These are phyloP conservation scores for Penaeus chinensis DNA, from an alignment of 1,140 invertebrate species.

Conservation along the genomic window DNA sequence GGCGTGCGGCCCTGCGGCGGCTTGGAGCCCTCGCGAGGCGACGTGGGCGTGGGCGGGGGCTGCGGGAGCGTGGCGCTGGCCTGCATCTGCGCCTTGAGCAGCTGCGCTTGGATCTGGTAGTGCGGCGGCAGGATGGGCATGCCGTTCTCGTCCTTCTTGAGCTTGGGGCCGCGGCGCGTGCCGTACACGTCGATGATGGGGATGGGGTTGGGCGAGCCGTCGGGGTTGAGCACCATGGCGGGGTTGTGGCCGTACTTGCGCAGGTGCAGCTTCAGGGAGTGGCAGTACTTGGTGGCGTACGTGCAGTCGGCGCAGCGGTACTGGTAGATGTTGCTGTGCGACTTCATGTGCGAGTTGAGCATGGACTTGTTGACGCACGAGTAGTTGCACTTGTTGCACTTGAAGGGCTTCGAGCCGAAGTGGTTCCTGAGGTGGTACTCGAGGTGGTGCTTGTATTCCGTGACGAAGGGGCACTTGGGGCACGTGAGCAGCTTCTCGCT, in stretches of 20 bases:
- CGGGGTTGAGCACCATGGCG: conserved; percentile 85
- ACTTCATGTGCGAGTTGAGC: conserved; percentile 98
- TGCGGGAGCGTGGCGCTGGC: conserved; percentile 67
- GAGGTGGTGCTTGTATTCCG: conserved; percentile 98
- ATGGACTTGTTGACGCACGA: conserved; percentile 99
- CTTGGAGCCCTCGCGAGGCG: conserved; percentile 36
- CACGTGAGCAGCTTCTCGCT: conserved; percentile 92
- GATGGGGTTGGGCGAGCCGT: conserved; percentile 86
- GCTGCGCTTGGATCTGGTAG: conserved; percentile 70
- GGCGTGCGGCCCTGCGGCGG: conserved; percentile 10
- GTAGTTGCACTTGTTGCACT: conserved; percentile 92
- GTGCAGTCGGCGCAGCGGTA: conserved; percentile 94
- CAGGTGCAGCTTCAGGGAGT: conserved; percentile 95
- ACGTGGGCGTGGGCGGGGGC: conserved; percentile 68
- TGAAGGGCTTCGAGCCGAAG: conserved; percentile 95
- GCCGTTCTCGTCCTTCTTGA: conserved; percentile 66
- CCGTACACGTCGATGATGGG: conserved; percentile 93
- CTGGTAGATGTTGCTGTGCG: conserved; percentile 96
- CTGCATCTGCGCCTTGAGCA: conserved; percentile 66
- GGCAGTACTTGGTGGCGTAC: conserved; percentile 99
- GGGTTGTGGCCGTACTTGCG: conserved; percentile 91
- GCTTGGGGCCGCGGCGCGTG: conserved; percentile 85
- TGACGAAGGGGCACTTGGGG: conserved; percentile 94
- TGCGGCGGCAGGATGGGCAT: conserved; percentile 65
- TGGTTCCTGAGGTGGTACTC: conserved; percentile 98